phyloP scores from a whole-genome alignment of 2,888 invertebrate genomes.

The Leptarthrus brevirostris region DNA sequence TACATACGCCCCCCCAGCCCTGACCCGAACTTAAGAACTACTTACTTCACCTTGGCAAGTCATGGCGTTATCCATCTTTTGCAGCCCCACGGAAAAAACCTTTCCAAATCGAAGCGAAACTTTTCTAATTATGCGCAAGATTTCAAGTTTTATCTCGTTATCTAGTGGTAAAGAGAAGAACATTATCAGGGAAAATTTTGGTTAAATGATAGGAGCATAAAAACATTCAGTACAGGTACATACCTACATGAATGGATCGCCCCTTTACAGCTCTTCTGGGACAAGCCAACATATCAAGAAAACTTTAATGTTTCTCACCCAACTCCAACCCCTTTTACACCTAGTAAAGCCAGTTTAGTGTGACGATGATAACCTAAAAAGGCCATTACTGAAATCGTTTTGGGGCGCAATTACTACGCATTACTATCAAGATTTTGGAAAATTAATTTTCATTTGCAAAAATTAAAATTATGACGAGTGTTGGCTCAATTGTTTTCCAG shows the following conservation, averaged over 20 bases:
- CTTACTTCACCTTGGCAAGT: constrained; percentile 46
- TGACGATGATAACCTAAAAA: constrained; percentile 41
- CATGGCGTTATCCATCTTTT: constrained; percentile 46
- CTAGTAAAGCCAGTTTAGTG: constrained; percentile 40
- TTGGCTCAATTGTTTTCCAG: constrained; percentile 45
- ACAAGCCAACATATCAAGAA: constrained; percentile 36
- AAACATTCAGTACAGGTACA: background rate
- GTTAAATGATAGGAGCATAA: constrained; percentile 40
- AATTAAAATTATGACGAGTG: constrained; percentile 58
- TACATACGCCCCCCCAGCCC: constrained; percentile 47
- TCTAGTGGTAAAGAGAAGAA: constrained; percentile 13
- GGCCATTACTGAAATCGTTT: constrained; percentile 37
- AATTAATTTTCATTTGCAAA: constrained; percentile 65
- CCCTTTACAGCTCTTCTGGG: constrained; percentile 46
- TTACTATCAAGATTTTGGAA: constrained; percentile 53
- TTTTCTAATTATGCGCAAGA: constrained; percentile 51
- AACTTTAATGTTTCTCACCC: constrained; percentile 35
- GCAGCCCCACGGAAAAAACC: constrained; percentile 12
- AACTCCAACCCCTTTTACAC: constrained; percentile 45
- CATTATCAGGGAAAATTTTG: constrained; percentile 8
- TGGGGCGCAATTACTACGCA: constrained; percentile 36
- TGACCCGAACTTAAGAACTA: constrained; percentile 30
- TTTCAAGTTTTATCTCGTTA: constrained; percentile 47
- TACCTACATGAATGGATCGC: constrained; percentile 19
- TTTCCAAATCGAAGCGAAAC: constrained; percentile 49